Evolutionary conservation across 2,888 invertebrate genomes (phyloP), one percentile per base, ranked within the genome.

Genomic region (Drosophila anceps): DNA sequence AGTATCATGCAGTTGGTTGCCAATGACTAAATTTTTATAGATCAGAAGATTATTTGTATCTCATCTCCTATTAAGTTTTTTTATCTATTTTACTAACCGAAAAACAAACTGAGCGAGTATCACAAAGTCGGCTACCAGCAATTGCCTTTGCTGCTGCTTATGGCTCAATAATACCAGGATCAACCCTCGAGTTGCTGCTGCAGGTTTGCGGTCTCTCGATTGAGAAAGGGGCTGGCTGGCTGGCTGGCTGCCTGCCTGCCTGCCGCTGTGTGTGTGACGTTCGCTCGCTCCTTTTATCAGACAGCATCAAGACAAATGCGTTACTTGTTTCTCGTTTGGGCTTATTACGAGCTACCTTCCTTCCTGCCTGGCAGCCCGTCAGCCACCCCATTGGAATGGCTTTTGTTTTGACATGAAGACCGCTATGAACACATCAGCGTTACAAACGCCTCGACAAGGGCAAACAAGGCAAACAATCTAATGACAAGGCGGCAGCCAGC

Each of bases 371-470:
- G 15, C 51, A 44, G 64, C 15, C 33, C 8, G 33, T 18, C 67
- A 53, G 53, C 46, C 27, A 51, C 84, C 88, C 80, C 69, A 48
- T 81, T 24, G 39, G 54, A 39, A 54, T 54, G 54, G 54, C 54
- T 81, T 91, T 91, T 92, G 92, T 92, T 92, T 92, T 92, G 92
- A 92, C 92, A 91, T 78, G 86, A 91, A 92, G 50, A 92, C 91
- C 92, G 92, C 92, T 91, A 92, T 90, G 90, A 92, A 91, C 88
- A 88, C 91, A 91, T 90, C 89, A 86, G 82, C 73, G 89, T 82
- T 88, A 84, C 86, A 84, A 85, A 90, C 82, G 87, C 87, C 76
- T 81, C 82, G 81, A 90, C 88, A 83, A 55, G 69, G 73, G 54
- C 46, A 77, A 77, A 77, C 77, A 77, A 84, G 87, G 86, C 90